phyloP scores from a whole-genome alignment of 2,888 invertebrate species.

The Dynastes grantii region DNA sequence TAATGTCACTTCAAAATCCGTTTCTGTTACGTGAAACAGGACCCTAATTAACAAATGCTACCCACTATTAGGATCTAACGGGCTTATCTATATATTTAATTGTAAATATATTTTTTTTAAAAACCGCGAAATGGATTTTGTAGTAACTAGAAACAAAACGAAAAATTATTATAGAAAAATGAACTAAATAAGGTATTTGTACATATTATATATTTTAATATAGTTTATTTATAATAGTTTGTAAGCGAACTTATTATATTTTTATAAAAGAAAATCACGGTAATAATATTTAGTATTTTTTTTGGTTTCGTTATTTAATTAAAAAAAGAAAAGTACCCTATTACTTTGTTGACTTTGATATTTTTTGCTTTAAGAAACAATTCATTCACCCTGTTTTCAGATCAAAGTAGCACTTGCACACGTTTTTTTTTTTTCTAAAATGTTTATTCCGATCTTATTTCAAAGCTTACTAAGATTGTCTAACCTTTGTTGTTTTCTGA shows the following conservation, averaged over 20 bases:
- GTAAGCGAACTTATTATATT: slow-evolving; percentile 44
- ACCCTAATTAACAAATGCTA: neutral
- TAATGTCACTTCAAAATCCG: slow-evolving; percentile 56
- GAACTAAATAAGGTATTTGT: slow-evolving; percentile 23
- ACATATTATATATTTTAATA: slow-evolving; percentile 42
- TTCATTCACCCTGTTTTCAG: too few relatives aligned
- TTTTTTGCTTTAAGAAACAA: too few relatives aligned
- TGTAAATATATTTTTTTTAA: neutral
- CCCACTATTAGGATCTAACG: neutral
- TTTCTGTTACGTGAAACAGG: neutral
- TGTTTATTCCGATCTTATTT: too few relatives aligned
- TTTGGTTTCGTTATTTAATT: slow-evolving; percentile 30
- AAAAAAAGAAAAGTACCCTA: neutral
- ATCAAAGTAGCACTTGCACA: too few relatives aligned
- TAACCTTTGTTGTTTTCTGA: too few relatives aligned
- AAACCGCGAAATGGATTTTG: slow-evolving; percentile 8
- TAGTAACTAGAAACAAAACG: neutral
- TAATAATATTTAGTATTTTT: slow-evolving; percentile 6
- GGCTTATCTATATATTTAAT: slow-evolving; percentile 2
- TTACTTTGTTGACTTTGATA: too few relatives aligned
- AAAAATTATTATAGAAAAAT: neutral
- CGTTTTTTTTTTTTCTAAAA: too few relatives aligned
- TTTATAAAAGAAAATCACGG: slow-evolving; percentile 25
- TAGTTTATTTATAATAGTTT: slow-evolving; percentile 44
- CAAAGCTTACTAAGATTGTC: too few relatives aligned